A percentile compares a stretch with the other conserved stretches of the same genome.
phyloP scores from a whole-genome alignment of 1,140 invertebrate species.

The Saxidomus purpurata region DNA sequence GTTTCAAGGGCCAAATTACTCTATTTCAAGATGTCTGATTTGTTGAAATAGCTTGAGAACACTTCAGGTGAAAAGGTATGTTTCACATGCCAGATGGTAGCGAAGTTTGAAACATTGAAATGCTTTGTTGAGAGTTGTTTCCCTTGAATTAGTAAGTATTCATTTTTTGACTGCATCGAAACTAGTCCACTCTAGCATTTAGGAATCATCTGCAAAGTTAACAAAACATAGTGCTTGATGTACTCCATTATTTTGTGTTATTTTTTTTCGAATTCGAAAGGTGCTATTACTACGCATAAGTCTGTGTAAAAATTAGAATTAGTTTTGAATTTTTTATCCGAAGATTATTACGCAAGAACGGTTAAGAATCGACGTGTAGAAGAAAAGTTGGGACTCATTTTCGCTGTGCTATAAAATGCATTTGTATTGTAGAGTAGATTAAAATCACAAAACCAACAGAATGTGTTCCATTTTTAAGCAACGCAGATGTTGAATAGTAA shows the following conservation, averaged over 20 bases:
- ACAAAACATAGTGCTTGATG: conserved; percentile 29
- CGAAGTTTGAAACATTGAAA: too few species aligned
- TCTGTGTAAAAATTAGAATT: conserved; percentile 42
- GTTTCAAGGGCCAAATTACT: too few species aligned
- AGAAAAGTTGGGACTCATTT: neutral
- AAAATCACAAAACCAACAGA: neutral
- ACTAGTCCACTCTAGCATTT: conserved; percentile 43
- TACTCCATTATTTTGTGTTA: conserved; percentile 4
- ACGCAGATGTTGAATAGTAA: neutral
- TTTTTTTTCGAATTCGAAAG: neutral
- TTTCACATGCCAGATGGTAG: too few species aligned
- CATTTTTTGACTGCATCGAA: conserved; percentile 3
- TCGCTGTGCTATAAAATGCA: conserved; percentile 18
- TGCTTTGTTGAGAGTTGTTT: too few species aligned
- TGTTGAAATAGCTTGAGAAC: too few species aligned
- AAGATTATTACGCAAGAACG: conserved; percentile 7
- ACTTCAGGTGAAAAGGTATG: too few species aligned
- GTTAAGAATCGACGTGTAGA: neutral
- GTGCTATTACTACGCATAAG: conserved; percentile 23
- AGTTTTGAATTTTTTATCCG: neutral
- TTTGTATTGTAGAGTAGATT: neutral
- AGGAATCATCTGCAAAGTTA: neutral
- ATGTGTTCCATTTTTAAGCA: neutral
- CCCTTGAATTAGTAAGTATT: conserved; percentile 3
- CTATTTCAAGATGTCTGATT: too few species aligned